These are phyloP conservation scores for Polyommatus iphigenia DNA, from an alignment of 2,888 invertebrate genomes.

Conservation along the genomic window DNA sequence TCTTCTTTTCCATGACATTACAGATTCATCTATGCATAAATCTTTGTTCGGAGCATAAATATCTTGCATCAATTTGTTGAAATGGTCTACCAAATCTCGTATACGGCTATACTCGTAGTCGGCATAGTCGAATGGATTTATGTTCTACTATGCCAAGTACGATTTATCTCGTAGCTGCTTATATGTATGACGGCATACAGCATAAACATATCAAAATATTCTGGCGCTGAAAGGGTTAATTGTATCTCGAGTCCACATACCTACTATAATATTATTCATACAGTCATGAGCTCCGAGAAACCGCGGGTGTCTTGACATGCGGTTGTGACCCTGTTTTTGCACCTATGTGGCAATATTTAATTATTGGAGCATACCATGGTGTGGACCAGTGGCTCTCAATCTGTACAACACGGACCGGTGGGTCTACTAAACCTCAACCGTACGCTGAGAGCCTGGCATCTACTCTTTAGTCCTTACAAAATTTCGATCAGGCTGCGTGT, in stretches of 20 bases:
- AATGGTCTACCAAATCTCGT: too few species aligned
- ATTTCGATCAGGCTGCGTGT: background rate
- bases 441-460: background rate
- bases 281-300: conserved; percentile 3
- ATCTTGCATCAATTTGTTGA: too few species aligned
- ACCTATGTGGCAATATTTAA: conserved; percentile 26
- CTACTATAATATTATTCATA: background rate
- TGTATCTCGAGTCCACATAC: background rate
- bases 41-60: too few species aligned
- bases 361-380: conserved; percentile 29
- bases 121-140: too few species aligned
- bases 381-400: background rate
- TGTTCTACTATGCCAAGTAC: too few species aligned
- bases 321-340: conserved; percentile 20
- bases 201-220: too few species aligned
- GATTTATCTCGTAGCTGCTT: too few species aligned
- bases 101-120: too few species aligned
- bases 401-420: background rate
- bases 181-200: too few species aligned
- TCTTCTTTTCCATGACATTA: too few species aligned
- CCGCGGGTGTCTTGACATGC: background rate
- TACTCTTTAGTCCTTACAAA: background rate
- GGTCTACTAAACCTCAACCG: background rate
- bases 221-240: too few species aligned
- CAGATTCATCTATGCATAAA: too few species aligned